Evolutionary conservation across 2,113 vertebrate species (phyloP).

Genomic region (Myrmophylax atrothorax): DNA sequence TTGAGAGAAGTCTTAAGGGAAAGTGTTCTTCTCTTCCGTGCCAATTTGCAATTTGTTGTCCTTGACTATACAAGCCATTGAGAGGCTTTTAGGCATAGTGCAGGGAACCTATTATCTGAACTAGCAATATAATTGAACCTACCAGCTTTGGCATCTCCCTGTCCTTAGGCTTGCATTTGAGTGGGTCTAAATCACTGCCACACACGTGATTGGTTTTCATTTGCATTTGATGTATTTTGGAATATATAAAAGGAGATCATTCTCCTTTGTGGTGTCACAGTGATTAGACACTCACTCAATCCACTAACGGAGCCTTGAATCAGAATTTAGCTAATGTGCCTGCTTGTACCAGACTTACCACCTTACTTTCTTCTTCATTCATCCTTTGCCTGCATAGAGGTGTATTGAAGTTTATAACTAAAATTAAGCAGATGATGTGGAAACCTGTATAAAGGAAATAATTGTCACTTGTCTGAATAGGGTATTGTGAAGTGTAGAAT

Average conservation of each 20-base stretch:
- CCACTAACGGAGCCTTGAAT: background rate
- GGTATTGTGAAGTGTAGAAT: background rate
- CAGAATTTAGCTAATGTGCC: background rate
- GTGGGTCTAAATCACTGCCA: background rate
- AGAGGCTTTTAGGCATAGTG: background rate
- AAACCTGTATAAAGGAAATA: background rate
- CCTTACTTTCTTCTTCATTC: background rate
- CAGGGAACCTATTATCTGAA: background rate
- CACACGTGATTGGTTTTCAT: background rate
- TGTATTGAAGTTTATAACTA: background rate
- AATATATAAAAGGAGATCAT: background rate
- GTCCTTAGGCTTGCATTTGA: background rate
- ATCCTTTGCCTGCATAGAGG: background rate
- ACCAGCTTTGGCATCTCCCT: background rate
- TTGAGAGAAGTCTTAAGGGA: background rate
- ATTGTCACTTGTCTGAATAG: background rate
- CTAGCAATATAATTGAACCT: background rate
- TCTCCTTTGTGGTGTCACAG: background rate
- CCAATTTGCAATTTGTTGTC: background rate
- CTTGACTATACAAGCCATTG: rapidly evolving
- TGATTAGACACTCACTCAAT: background rate
- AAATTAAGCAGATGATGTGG: background rate
- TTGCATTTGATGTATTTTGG: background rate
- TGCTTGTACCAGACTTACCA: background rate
- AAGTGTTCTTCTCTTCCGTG: background rate